These are phyloP conservation scores for Ceyx melanurus DNA, from an alignment of 2,113 vertebrate species.

Conservation along the genomic window DNA sequence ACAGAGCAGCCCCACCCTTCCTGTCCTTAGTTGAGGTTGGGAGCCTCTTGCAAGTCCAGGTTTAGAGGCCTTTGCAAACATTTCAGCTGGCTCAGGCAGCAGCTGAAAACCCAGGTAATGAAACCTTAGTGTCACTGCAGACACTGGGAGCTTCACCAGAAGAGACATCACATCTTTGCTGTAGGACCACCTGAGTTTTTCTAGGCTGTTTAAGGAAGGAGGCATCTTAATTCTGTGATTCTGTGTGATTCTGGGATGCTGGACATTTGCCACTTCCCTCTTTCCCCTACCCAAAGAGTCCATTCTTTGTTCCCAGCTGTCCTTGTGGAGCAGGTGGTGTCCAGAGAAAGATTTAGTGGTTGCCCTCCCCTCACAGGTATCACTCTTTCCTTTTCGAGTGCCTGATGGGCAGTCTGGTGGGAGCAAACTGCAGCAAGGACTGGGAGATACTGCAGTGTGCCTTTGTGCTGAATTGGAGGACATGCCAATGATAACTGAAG, in stretches of 20 bases:
- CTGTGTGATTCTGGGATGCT: not conserved
- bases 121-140: not conserved
- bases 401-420: not conserved
- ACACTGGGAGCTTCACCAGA: not conserved
- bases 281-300: not conserved
- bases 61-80: not conserved
- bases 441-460: accelerated
- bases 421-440: not conserved
- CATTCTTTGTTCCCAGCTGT: not conserved
- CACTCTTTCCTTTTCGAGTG: not conserved
- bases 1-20: not conserved
- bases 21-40: not conserved
- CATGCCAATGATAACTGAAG: not conserved
- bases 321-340: not conserved
- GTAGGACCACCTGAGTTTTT: not conserved
- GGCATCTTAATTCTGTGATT: not conserved
- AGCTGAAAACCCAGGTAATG: not conserved
- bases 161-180: not conserved
- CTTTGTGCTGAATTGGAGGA: not conserved
- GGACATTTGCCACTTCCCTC: not conserved
- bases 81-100: not conserved
- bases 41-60: not conserved
- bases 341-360: not conserved
- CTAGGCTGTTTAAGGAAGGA: not conserved
- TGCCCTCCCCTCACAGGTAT: not conserved